A percentile compares a stretch with the other conserved stretches of the same genome.
Conservation (phyloP, 53 echinoderm and acorn worm species). For the Holothuria scabra region DNA sequence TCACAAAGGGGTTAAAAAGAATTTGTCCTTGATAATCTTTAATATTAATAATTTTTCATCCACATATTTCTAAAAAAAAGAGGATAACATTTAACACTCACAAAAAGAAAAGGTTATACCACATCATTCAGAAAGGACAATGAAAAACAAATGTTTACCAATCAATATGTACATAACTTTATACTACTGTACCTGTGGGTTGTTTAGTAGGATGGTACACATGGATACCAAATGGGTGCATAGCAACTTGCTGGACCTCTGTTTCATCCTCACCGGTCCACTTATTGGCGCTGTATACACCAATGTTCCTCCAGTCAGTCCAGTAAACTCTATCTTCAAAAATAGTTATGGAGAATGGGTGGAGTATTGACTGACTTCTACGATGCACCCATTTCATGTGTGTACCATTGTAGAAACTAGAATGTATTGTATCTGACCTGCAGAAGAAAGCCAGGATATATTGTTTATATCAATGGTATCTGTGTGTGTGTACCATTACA, state of each 20-base stretch:
- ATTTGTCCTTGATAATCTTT: too few species aligned
- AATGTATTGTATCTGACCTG: constrained; percentile 95
- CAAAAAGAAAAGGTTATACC: too few species aligned
- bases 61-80: too few species aligned
- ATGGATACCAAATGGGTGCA: constrained; percentile 97
- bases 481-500: too few species aligned
- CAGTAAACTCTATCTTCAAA: constrained; percentile 92
- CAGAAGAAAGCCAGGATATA: neutral
- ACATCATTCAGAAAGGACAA: too few species aligned
- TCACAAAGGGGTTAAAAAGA: too few species aligned
- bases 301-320: constrained; percentile 95
- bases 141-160: too few species aligned
- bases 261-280: constrained; percentile 85
- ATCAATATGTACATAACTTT: too few species aligned
- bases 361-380: constrained; percentile 75
- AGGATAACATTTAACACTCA: too few species aligned
- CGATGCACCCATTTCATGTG: constrained; percentile 69
- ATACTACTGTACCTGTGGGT: constrained; percentile 49
- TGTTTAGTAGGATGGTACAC: constrained; percentile 86
- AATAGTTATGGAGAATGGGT: constrained; percentile 93
- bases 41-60: too few species aligned
- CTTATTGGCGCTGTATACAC: constrained; percentile 88
- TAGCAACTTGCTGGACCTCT: constrained; percentile 77
- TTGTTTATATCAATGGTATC: too few species aligned
- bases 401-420: constrained; percentile 77